Evolutionary conservation across 2,888 invertebrate species (phyloP).

Genomic region (Petrolisthes cinctipes): DNA sequence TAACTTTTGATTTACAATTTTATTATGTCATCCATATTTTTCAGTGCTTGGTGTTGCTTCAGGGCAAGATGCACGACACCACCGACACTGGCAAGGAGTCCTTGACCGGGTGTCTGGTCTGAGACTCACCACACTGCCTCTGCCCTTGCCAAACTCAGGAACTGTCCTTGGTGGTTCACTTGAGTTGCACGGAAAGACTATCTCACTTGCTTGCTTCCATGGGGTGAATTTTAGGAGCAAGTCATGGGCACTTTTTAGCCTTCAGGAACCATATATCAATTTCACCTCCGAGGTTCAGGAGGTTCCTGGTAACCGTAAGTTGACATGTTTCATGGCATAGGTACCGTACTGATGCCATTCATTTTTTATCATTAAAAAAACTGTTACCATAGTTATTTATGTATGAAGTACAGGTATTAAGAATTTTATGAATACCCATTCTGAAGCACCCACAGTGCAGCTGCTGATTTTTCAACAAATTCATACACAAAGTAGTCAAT

Average conservation of each 20-base stretch:
- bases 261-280: constrained; percentile 91
- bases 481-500: too few relatives aligned
- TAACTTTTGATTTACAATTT: too few relatives aligned
- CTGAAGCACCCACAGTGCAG: too few relatives aligned
- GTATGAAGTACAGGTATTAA: too few relatives aligned
- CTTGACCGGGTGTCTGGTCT: constrained; percentile 84
- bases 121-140: constrained; percentile 76
- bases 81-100: constrained; percentile 95
- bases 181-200: constrained; percentile 77
- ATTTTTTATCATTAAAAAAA: too few relatives aligned
- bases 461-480: too few relatives aligned
- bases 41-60: constrained; percentile 49
- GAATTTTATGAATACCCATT: too few relatives aligned
- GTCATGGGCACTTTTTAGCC: constrained; percentile 94
- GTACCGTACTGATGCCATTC: too few relatives aligned
- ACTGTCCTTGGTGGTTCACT: constrained; percentile 79
- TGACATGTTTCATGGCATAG: constrained; percentile 39
- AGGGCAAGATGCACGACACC: constrained; percentile 69
- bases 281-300: constrained; percentile 95
- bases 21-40: neutral
- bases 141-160: constrained; percentile 74
- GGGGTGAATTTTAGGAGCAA: constrained; percentile 96
- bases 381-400: too few relatives aligned
- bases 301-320: constrained; percentile 74
- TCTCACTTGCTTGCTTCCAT: constrained; percentile 96